Evolutionary conservation across 64 coral and sea anemone species (phyloP).

Genomic region (Stylophora pistillata): DNA sequence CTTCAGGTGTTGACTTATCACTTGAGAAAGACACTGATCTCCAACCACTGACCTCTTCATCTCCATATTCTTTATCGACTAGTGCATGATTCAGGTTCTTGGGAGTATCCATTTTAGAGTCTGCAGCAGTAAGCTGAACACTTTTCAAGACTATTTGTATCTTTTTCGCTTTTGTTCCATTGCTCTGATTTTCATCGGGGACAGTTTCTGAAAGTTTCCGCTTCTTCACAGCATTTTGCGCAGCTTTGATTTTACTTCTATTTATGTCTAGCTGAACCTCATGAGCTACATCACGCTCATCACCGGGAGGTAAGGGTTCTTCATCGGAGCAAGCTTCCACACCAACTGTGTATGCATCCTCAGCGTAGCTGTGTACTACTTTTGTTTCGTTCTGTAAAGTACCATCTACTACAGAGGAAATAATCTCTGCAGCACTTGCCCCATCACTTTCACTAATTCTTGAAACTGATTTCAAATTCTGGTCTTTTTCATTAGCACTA

Average conservation of each 20-base stretch:
- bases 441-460: conserved; percentile 21
- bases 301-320: conserved; percentile 83
- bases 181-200: conserved; percentile 62
- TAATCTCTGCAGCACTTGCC: conserved; percentile 67
- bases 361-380: neutral
- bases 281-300: conserved; percentile 73
- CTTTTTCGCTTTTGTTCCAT: conserved; percentile 59
- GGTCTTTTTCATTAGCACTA: neutral
- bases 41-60: neutral
- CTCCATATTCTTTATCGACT: neutral
- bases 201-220: conserved; percentile 75
- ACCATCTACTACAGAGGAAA: conserved; percentile 72
- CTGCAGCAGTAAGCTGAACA: conserved; percentile 52
- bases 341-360: conserved; percentile 66
- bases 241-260: conserved; percentile 66
- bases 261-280: conserved; percentile 68
- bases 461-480: neutral
- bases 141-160: conserved; percentile 79
- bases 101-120: conserved; percentile 12
- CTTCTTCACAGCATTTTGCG: conserved; percentile 75
- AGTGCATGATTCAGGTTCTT: neutral
- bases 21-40: neutral
- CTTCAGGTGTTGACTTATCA: conserved; percentile 14
- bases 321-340: conserved; percentile 80
- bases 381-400: conserved; percentile 23